Evolutionary conservation across 2,113 vertebrate species (phyloP), one percentile per base, ranked within the genome.

Genomic region (Notothenia rossii): DNA sequence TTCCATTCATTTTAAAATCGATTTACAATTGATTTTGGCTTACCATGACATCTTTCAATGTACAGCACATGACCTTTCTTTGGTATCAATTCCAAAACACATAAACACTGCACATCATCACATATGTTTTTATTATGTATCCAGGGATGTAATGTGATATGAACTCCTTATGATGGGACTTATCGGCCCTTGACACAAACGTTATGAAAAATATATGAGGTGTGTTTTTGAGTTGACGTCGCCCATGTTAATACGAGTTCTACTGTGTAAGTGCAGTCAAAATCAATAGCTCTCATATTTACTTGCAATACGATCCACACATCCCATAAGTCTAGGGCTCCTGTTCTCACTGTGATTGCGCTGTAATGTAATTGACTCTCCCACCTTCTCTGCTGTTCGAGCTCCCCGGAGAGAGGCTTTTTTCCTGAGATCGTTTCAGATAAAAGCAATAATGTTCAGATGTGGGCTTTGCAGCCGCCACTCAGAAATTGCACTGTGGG

Each of bases 261-360:
- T 43, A 7, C 55, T 75, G 76, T 72, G 59, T 49, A 65, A 82
- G 81, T 75, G 83, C 86, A 81, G 63, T 81, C n/a, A 29, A 79
- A 90, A 91, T 93, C 88, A 81, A 91, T 92, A 78, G 53, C 17
- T 61, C 86, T 86, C 81, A 81, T 89, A 84, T 89, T 85, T 84
- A 79, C 77, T 15, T 73, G 88, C 55, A 86, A 92, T 72, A 54
- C 3, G 25, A 92, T 86, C 79, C 78, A 69, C 80, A 69, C 67
- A 68, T 62, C 55, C 74, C 79, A 10, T 51, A 51, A 56, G 58
- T 79, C 68, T 49, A 60, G 50, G 5, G 53, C 72, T 86, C 25
- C 8, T 20, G 46, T 50, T 64, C 75, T 76, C 29, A 5, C 75
- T 51, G 72, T 85, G 81, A 89, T 88, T 84, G 83, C 40, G 0